These are phyloP conservation scores for Brachypodius melanocephalos DNA, from an alignment of 2,113 vertebrate genomes.

Conservation along the genomic window DNA sequence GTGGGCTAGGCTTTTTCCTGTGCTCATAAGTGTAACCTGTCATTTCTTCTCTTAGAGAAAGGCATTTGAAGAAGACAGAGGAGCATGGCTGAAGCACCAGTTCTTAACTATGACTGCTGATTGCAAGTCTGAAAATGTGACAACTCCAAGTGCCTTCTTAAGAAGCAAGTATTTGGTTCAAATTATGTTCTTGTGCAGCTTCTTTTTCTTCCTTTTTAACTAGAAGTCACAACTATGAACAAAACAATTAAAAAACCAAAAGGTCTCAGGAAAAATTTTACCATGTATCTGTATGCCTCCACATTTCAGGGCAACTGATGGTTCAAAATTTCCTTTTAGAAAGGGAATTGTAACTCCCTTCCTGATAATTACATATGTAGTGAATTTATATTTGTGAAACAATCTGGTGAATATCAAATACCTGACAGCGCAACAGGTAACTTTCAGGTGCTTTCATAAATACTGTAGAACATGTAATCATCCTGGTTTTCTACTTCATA, in stretches of 20 bases:
- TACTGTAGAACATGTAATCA: neutral
- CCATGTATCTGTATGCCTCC: neutral
- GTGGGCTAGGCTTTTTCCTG: neutral
- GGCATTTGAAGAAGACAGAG: slow-evolving; percentile 90
- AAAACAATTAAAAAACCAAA: neutral
- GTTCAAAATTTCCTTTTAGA: neutral
- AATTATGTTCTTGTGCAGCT: neutral
- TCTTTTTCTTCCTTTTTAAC: neutral
- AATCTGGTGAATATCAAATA: neutral
- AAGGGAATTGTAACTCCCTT: neutral
- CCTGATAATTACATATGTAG: neutral
- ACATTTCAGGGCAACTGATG: neutral
- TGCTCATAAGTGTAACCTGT: neutral
- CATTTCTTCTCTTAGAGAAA: slow-evolving; percentile 79
- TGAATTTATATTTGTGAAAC: neutral
- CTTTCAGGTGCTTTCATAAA: neutral
- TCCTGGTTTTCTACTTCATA: neutral
- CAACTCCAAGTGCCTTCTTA: slow-evolving; percentile 83
- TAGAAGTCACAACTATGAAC: neutral
- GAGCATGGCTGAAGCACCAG: slow-evolving; percentile 91
- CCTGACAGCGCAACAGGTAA: neutral
- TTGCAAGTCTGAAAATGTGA: slow-evolving; percentile 79
- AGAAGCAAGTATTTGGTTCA: slow-evolving; percentile 79
- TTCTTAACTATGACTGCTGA: slow-evolving; percentile 93
- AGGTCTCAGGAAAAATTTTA: neutral